A percentile compares a stretch with the other conserved stretches of the same genome.
These are phyloP conservation scores for Drosophila neocordata DNA, from an alignment of 1,140 invertebrate species.

Conservation along the genomic window DNA sequence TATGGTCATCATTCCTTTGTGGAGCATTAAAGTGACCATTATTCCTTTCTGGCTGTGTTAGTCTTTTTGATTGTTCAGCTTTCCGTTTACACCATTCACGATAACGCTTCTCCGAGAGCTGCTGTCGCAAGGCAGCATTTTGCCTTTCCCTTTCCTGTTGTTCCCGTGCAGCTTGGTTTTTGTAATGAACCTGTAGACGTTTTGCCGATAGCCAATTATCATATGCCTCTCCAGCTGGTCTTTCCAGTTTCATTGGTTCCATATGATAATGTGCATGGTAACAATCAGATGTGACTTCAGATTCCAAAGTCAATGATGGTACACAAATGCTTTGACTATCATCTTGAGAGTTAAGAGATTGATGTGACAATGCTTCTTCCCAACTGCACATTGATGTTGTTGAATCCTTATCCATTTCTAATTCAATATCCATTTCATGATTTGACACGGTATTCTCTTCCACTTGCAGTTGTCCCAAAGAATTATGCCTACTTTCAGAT, in stretches of 20 bases:
- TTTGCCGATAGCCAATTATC: conserved; percentile 63
- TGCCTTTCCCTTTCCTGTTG: conserved; percentile 18
- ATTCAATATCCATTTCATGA: not conserved
- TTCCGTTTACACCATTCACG: conserved; percentile 48
- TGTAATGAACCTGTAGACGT: conserved; percentile 34
- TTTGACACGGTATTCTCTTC: too few relatives aligned
- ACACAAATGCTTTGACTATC: conserved; percentile 15
- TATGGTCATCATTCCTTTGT: not conserved
- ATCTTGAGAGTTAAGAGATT: not conserved
- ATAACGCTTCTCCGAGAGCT: conserved; percentile 41
- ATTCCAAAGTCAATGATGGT: conserved; percentile 40
- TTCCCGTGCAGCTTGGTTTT: conserved; percentile 20
- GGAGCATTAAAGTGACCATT: not conserved
- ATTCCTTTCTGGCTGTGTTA: not conserved
- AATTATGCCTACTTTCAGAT: not conserved
- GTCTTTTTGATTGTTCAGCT: conserved; percentile 5
- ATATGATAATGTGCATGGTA: conserved; percentile 28
- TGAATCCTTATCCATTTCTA: conserved; percentile 40
- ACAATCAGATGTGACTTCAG: conserved; percentile 22
- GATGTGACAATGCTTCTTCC: conserved; percentile 43
- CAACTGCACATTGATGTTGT: conserved; percentile 66
- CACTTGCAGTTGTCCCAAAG: not conserved
- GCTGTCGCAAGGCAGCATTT: conserved; percentile 18
- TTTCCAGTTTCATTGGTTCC: conserved; percentile 26
- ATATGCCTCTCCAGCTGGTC: conserved; percentile 49